phyloP scores from a whole-genome alignment of 2,797 vertebrate genomes.

The Lepilemur ruficaudatus region DNA sequence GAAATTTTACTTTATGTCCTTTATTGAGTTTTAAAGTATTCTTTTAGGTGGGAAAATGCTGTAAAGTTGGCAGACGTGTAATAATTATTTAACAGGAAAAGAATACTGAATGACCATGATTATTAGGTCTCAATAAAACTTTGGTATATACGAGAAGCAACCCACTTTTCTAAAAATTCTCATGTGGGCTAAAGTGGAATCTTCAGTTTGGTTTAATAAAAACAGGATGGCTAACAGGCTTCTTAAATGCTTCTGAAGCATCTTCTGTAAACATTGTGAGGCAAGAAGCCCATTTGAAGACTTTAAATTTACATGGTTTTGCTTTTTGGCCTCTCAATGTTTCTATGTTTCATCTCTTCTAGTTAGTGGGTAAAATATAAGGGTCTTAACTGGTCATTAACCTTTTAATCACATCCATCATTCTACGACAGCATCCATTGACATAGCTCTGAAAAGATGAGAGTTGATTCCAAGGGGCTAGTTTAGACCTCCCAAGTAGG shows the following conservation, averaged over 20 bases:
- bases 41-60: not conserved
- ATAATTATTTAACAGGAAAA: constrained; percentile 41
- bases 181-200: not conserved
- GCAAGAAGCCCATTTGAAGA: not conserved
- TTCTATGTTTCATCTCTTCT: not conserved
- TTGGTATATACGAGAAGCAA: not conserved
- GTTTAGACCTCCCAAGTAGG: not conserved
- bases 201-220: not conserved
- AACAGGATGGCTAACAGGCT: not conserved
- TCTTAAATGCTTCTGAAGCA: not conserved
- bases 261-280: not conserved
- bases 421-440: not conserved
- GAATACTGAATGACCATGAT: not conserved
- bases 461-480: not conserved
- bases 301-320: not conserved
- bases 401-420: not conserved
- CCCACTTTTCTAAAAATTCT: not conserved
- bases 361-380: not conserved
- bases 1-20: not conserved
- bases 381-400: not conserved
- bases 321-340: not conserved
- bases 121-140: not conserved
- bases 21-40: not conserved
- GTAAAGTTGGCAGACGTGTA: not conserved
- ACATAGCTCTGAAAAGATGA: not conserved